Evolutionary conservation across 2,113 vertebrate genomes (phyloP), one percentile per base, ranked within the genome.

Genomic region (Urocolius indicus): DNA sequence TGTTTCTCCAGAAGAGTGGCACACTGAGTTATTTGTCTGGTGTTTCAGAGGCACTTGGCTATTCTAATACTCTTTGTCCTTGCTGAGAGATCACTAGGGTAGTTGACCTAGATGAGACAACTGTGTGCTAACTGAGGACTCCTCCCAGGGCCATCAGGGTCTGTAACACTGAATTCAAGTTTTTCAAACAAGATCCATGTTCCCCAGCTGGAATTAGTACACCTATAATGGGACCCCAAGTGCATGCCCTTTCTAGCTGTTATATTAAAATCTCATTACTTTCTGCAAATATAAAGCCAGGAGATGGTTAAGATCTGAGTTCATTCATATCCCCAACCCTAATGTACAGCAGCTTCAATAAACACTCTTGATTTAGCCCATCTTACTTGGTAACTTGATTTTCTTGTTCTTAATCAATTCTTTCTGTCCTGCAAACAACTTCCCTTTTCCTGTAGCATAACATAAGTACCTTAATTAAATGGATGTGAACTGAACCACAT

Each of bases 351-450:
- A 34, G 9, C 22, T 78, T 76, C 38, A 58, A 46, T 15, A 57
- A 82, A 84, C 68, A 48, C 29, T 73, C 83, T 36, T 29, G 10
- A 57, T 91, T 81, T 51, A 76, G 77, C 16, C 18, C 19, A 48
- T 59, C 54, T 65, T 52, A n/a, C 66, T 26, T 13, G 8, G 30
- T 19, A 52, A 61, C 24, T 55, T 34, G 12, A 59, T 54, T 74
- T 83, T 71, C 73, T 58, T 34, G 16, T 29, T 72, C n/a, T 62
- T 61, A 22, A 45, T 65, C 22, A 55, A 14, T 82, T 54, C 24
- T 66, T 91, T n/a, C 78, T 59, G 51, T 48, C 84, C 84, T 83
- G 84, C 38, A 77, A 87, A 76, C 67, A 76, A 19, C 67, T 74
- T 45, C 54, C 34, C 23, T 29, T 29, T 83, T 49, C 16, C 54